Base-by-base conservation (phyloP, 2,113 vertebrate genomes). In the Ptyas mucosa region DNA sequence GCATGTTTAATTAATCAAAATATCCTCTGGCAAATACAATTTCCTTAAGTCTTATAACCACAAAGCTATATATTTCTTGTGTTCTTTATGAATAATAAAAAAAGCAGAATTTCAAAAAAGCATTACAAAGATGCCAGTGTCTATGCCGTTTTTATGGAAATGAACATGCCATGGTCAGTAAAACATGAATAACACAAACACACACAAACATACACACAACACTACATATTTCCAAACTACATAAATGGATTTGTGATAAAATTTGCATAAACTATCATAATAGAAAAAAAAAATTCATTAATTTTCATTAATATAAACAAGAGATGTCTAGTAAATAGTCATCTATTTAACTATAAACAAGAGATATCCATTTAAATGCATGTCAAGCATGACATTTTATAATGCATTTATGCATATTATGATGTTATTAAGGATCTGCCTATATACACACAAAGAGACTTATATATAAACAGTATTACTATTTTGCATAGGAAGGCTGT, bases 1-100 rank as follows among this genome's bases (percentile, higher is more conserved):
- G 21, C 1, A 53, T 88, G 15, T 86, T 94, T 93, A 95, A 93
- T 93, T 57, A 93, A 92, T 55, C 61, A 85, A 93, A 94, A 93
- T 52, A 91, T 64, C 18, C 1, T 55, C 52, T 88, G 81, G 46
- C 34, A 95, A 94, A 94, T 53, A 93, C 89, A 75, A 75, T n/a
- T 57, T 57, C 9, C 23, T 94, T 91, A 24, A 14, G 3, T 58
- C 91, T 89, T 18, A 26, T 88, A 86, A 92, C 0, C 91, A 43
- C 90, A 95, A 85, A 18, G 57, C 26, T 5, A 89, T 92, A 64
- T 0, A 18, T 61, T 26, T 85, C 87, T 64, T 7, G 1, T 26
- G 12, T 49, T 39, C 39, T 51, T 86, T 87, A 5, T 64, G 58
- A 55, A n/a, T 9, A 54, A 39, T 1, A 26, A 87, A 92, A 75